Evolutionary conservation across 2,888 invertebrate species (phyloP).

Genomic region (Tipula vernalis): DNA sequence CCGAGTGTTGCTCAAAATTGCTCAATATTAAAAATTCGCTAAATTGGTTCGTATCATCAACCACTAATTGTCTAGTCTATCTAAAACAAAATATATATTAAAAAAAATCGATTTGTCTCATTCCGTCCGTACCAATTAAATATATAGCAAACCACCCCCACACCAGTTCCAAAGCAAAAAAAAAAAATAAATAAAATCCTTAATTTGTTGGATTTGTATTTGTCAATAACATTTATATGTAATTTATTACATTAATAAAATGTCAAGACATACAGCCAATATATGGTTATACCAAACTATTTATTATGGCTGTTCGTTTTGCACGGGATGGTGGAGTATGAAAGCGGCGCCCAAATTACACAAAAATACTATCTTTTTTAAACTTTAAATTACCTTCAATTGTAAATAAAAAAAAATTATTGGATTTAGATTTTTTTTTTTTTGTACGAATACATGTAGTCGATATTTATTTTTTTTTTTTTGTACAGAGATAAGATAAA

Average conservation of each 20-base stretch:
- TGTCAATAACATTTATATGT: not conserved
- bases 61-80: not conserved
- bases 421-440: not conserved
- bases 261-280: not conserved
- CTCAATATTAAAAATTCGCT: not conserved
- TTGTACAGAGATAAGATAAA: not conserved
- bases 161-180: not conserved
- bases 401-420: not conserved
- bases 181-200: not conserved
- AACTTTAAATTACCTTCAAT: conserved; percentile 4
- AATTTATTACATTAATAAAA: not conserved
- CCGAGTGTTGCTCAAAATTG: not conserved
- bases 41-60: not conserved
- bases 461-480: not conserved
- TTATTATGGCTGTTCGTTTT: not conserved
- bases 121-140: not conserved
- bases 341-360: not conserved
- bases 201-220: not conserved
- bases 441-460: not conserved
- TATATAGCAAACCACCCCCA: not conserved
- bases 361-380: not conserved
- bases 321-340: not conserved
- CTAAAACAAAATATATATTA: not conserved
- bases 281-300: not conserved
- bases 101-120: not conserved